Evolutionary conservation across 2,888 invertebrate species (phyloP), one percentile per base, ranked within the genome.

Genomic region (Suillia variegata): DNA sequence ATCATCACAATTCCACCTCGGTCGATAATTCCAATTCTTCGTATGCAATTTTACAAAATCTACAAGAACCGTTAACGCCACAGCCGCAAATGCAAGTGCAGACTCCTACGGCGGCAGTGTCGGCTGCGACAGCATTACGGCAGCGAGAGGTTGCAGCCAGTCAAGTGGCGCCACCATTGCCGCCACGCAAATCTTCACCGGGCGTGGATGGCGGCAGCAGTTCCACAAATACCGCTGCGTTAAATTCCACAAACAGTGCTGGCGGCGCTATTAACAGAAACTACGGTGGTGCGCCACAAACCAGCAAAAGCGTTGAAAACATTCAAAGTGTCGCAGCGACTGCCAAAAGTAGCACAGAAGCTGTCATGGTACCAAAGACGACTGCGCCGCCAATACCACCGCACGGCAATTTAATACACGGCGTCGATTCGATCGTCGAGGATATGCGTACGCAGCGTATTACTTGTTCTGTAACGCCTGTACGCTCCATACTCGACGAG

Each of bases 121-220:
- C 60, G 56, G n/a, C 54, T 57, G 18, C 54, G 42, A 26, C 17
- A 2, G 10, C 55, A 52, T n/a, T n/a, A 34, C 58, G 57, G 20
- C 59, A 59, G 15, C n/a, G 18, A 2, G 24, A 38, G 3, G 31
- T 24, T 6, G 76, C 76, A 20, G 61, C 58, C 5, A 24, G 57
- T 47, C 22, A 60, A 24, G 84, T 84, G 8, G 83, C 83, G 17
- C 83, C 83, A 0, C 87, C 87, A 0, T 67, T 87, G 42, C 87
- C 87, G 5, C 87, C 87, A 0, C 72, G 87, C 48, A 87, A 87
- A 75, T 86, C 86, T 22, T 77, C 87, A 17, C 78, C 81, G 0
- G 77, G 76, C 33, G 67, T 78, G 21, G 81, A 82, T 52, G 79
- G 74, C 50, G 74, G 75, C 10, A 56, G 61, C 63, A 67, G 66